These are phyloP conservation scores for Cremastinae sp. DNA, from an alignment of 2,888 invertebrate genomes.

Conservation along the genomic window DNA sequence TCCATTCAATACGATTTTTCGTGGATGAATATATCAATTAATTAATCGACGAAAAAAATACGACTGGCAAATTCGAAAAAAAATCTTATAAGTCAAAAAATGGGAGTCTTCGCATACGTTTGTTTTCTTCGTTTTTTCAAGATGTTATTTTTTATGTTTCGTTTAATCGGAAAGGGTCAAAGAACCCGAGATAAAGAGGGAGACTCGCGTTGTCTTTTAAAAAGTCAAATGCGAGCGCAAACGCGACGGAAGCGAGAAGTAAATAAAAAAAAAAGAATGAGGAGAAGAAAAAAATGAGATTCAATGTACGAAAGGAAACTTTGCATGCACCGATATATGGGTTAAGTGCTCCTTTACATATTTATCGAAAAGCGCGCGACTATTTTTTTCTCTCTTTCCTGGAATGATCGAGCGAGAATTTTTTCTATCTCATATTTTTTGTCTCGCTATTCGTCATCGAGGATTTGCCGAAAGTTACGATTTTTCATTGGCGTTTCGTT, in stretches of 20 bases:
- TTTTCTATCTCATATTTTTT: background rate
- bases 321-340: slow-evolving; percentile 69
- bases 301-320: slow-evolving; percentile 10
- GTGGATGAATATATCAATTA: no score
- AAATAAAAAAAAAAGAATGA: background rate
- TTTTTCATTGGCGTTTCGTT: no score
- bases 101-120: no score
- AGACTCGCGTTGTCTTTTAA: slow-evolving; percentile 33
- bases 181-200: slow-evolving; percentile 50
- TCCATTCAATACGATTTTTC: no score
- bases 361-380: slow-evolving; percentile 64
- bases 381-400: slow-evolving; percentile 16
- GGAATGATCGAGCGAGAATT: slow-evolving; percentile 2
- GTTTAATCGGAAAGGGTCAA: slow-evolving; percentile 39
- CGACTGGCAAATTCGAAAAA: no score
- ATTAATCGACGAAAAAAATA: no score
- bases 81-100: no score
- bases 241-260: slow-evolving; percentile 3
- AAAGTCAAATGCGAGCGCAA: slow-evolving; percentile 42
- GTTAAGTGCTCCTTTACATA: slow-evolving; percentile 71
- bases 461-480: no score
- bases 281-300: slow-evolving; percentile 12
- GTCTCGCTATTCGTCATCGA: no score
- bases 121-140: background rate
- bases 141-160: slow-evolving; percentile 6